A percentile compares a stretch with the other conserved stretches of the same genome.
Conservation (phyloP, 2,797 vertebrate species). For the Pitangus sulphuratus region DNA sequence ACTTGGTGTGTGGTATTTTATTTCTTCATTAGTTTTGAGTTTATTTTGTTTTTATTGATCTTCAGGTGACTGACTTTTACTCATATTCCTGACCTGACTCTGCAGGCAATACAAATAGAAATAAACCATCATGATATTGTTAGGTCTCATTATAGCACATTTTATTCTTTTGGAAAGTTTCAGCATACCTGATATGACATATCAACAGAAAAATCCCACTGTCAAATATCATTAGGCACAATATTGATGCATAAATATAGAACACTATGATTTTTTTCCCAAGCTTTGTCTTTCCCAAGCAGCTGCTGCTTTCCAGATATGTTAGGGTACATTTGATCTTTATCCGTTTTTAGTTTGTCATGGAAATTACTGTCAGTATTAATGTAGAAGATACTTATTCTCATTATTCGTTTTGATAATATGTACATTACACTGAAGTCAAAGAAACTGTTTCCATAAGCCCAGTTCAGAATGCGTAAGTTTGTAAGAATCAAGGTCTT, state of each 20-base stretch:
- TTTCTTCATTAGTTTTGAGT: not conserved
- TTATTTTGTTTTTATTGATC: not conserved
- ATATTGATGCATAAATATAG: not conserved
- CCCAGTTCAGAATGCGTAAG: not conserved
- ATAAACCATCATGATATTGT: not conserved
- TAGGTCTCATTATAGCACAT: not conserved
- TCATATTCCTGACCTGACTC: not conserved
- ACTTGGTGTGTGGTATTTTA: not conserved
- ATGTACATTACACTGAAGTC: not conserved
- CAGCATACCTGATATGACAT: not conserved
- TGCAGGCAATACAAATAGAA: not conserved
- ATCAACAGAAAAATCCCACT: not conserved
- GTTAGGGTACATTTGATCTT: not conserved
- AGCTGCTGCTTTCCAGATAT: not conserved
- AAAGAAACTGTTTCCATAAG: not conserved
- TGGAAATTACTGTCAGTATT: not conserved
- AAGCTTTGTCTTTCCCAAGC: not conserved
- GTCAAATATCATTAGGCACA: not conserved
- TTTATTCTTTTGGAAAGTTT: not conserved
- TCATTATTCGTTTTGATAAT: not conserved
- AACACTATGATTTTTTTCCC: not conserved
- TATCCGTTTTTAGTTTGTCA: not conserved
- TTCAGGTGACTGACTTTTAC: not conserved
- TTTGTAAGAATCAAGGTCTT: not conserved
- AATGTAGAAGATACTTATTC: not conserved